Base-by-base conservation (phyloP, 2,113 vertebrate species). In the Scatophagus argus region DNA sequence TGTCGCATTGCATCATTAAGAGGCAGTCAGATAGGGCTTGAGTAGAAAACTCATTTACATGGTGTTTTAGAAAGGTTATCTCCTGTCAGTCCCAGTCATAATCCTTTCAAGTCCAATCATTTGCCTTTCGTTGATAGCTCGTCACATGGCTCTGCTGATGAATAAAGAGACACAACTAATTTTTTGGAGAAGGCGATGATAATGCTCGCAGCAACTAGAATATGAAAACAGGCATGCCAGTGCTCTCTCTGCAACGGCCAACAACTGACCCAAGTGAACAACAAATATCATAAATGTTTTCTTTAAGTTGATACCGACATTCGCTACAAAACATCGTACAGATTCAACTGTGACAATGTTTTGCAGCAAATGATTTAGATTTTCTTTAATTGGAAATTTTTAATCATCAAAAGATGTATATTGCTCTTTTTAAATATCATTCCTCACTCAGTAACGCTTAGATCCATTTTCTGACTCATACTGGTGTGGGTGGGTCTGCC, bases 1-100 rank as follows among this genome's bases (percentile, higher is more conserved):
- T 79, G 81, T 85, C 91, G 84, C 55, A 73, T 82, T 79, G 79
- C 84, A 85, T 89, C 81, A 88, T 90, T 82, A 86, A 80, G 79
- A 86, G 51, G 81, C 69, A 61, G 65, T 54, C 82, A 83, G 88
- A 93, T 89, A 93, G 89, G 87, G 78, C 79, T 83, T 70, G 80
- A 90, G 93, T 73, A 89, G 82, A 90, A 89, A 88, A 83, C 81
- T 91, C 86, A 92, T 94, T 93, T 93, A 91, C 92, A 90, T 92
- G 86, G 84, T 92, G 83, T 92, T 93, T 93, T 87, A 91, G 75
- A 92, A 91, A 92, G 87, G 87, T 93, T 94, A 93, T 94, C 93
- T 93, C 41, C 83, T 82, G 79, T 81, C 79, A 25, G 84, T 88
- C 88, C 85, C 88, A 80, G 77, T 65, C 85, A 78, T 91, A 92